phyloP scores from a whole-genome alignment of 2,797 vertebrate genomes.

The Microchirus variegatus region DNA sequence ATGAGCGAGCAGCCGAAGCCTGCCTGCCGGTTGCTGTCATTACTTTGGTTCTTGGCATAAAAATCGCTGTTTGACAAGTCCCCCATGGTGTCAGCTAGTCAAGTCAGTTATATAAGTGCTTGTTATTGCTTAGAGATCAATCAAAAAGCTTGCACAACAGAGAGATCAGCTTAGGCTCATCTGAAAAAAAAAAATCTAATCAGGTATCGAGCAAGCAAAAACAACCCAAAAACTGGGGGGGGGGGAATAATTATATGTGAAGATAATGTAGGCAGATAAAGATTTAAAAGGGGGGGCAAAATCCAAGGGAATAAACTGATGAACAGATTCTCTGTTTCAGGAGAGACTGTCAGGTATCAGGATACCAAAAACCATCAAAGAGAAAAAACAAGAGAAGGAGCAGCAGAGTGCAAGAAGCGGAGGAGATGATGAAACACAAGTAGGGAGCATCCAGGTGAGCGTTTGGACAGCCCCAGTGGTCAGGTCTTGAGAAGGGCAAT shows the following conservation, averaged over 20 bases:
- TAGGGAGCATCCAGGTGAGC: slow-evolving; percentile 77
- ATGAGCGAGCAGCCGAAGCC: slow-evolving; percentile 93
- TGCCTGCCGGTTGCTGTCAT: slow-evolving; percentile 89
- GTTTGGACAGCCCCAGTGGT: slow-evolving; percentile 74
- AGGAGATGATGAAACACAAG: slow-evolving; percentile 61
- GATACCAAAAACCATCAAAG: slow-evolving; percentile 57
- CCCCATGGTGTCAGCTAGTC: slow-evolving; percentile 86
- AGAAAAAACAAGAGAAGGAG: slow-evolving; percentile 59
- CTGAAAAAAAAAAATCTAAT: slow-evolving; percentile 62
- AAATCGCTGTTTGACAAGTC: slow-evolving; percentile 99
- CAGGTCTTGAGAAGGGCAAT: slow-evolving; percentile 78
- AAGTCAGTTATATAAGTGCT: slow-evolving; percentile 65
- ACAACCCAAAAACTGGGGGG: slow-evolving; percentile 24
- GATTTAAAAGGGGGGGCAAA: slow-evolving; percentile 30
- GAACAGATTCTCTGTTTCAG: slow-evolving; percentile 54
- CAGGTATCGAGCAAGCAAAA: slow-evolving; percentile 47
- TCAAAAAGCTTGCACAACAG: slow-evolving; percentile 58
- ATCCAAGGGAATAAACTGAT: slow-evolving; percentile 44
- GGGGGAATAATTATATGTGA: slow-evolving; percentile 8
- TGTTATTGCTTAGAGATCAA: slow-evolving; percentile 76
- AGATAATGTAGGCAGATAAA: slow-evolving; percentile 46
- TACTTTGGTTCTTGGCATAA: slow-evolving; percentile 99
- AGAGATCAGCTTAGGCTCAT: slow-evolving; percentile 49
- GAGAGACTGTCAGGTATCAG: slow-evolving; percentile 47
- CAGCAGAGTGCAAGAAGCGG: slow-evolving; percentile 64